Evolutionary conservation across 2,113 vertebrate species (phyloP), one percentile per base, ranked within the genome.

Genomic region (Macquaria australasica): DNA sequence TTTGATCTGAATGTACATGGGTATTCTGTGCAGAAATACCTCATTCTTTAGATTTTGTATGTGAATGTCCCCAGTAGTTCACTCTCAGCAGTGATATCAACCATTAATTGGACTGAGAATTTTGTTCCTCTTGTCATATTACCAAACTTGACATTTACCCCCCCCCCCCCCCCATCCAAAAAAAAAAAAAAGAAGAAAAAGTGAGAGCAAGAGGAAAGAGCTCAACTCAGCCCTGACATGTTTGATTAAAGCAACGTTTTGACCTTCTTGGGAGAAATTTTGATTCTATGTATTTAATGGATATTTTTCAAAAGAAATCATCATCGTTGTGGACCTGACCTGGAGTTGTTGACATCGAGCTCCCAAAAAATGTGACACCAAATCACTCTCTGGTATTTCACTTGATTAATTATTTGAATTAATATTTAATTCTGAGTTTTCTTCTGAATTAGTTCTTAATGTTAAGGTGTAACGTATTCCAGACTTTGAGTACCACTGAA

Each of bases 71-170:
- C 51, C 41, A 37, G 53, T 34, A 59, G 76, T 76, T 83, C 71
- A 70, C 58, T 71, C 8, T 11, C 43, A 2, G 53, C 75, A 48
- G 75, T 50, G 60, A 77, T 70, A 48, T 28, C 62, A 59, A n/a
- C 28, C 68, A 69, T 78, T 83, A 86, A 86, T 81, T 86, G 62
- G 74, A 81, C 59, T 21, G 83, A 81, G 76, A 69, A 75, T 84
- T 81, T 76, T 79, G 77, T 87, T 84, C 81, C 37, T 74, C 41
- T 77, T 89, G 88, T 82, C 84, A 81, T 75, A 77, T 84, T 67
- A 75, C 62, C 64, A 78, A 87, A 78, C 77, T 75, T 89, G 81
- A 86, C 81, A 84, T 89, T 89, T n/a, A 63, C 74, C n/a, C 39
- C 5, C 34, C 34, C 34, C 21, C 58, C 74, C n/a, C 39, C 5